Conservation (phyloP, 2,797 vertebrate genomes). For the Coendou prehensilis region DNA sequence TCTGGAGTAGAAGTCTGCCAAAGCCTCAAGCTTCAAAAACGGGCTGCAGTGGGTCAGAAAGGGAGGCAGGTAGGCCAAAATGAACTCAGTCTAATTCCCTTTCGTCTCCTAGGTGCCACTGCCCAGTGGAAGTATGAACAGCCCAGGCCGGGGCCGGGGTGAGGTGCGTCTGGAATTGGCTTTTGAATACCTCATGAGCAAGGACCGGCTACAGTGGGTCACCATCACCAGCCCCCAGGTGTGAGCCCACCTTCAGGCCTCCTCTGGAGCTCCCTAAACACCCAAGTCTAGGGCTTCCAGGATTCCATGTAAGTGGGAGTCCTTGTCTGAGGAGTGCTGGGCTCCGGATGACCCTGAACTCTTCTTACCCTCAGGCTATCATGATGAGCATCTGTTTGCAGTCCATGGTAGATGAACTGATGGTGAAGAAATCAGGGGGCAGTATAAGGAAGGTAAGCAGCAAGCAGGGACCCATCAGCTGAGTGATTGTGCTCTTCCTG, state of each 20-base stretch:
- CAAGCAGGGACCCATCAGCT: not conserved
- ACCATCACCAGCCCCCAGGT: constrained; percentile 99
- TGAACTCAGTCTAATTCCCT: not conserved
- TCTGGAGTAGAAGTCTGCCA: not conserved
- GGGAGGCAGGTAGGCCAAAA: not conserved
- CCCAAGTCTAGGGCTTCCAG: constrained; percentile 58
- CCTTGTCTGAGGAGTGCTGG: not conserved
- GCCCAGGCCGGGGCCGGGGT: constrained; percentile 93
- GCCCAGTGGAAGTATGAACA: constrained; percentile 91
- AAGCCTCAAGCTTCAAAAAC: constrained; percentile 7
- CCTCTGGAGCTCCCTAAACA: constrained; percentile 58
- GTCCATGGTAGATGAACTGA: constrained; percentile 99
- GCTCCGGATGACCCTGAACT: not conserved
- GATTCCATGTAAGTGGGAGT: constrained; percentile 59
- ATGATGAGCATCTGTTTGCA: constrained; percentile 99
- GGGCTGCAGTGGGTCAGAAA: not conserved
- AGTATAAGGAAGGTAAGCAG: constrained; percentile 97
- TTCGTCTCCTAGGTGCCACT: constrained; percentile 92
- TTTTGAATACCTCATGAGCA: constrained; percentile 99
- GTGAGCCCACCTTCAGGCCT: constrained; percentile 72
- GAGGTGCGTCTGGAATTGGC: constrained; percentile 98
- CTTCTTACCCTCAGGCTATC: constrained; percentile 92
- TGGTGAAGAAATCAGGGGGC: constrained; percentile 99
- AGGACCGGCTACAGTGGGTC: constrained; percentile 99
- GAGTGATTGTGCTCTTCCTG: not conserved